These are phyloP conservation scores for Pangasius sanitwongsei DNA, from an alignment of 2,797 vertebrate genomes.

Conservation along the genomic window DNA sequence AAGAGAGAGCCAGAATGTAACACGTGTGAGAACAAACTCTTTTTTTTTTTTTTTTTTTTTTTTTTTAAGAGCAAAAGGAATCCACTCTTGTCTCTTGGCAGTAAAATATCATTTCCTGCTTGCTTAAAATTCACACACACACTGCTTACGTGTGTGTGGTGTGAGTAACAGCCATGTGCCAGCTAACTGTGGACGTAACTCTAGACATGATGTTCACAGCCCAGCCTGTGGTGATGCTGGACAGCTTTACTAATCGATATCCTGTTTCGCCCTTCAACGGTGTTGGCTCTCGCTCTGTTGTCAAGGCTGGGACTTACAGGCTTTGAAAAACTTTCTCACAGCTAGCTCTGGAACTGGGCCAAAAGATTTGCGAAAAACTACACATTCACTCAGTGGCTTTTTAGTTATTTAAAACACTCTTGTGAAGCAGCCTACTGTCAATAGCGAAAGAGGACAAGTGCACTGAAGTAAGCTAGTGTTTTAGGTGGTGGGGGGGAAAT, in stretches of 20 bases:
- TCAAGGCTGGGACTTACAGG: slow-evolving; percentile 1
- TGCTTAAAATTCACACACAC: neutral
- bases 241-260: neutral
- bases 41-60: too few species aligned
- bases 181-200: neutral
- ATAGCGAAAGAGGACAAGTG: slow-evolving; percentile 22
- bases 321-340: neutral
- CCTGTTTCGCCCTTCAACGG: neutral
- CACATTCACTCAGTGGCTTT: neutral
- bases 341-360: neutral
- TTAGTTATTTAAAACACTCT: neutral
- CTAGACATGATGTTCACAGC: slow-evolving; percentile 10
- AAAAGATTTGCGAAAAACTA: neutral
- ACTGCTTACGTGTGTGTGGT: neutral
- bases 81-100: neutral
- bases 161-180: neutral
- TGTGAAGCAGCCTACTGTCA: slow-evolving; percentile 46
- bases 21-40: neutral
- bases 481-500: neutral
- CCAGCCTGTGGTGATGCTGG: slow-evolving; percentile 13
- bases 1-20: neutral
- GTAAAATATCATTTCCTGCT: neutral
- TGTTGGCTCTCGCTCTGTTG: slow-evolving; percentile 9
- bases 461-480: slow-evolving; percentile 32
- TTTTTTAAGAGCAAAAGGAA: neutral